Evolutionary conservation across 2,888 invertebrate species (phyloP), one percentile per base, ranked within the genome.

Genomic region (Caenorhabditis sp.): DNA sequence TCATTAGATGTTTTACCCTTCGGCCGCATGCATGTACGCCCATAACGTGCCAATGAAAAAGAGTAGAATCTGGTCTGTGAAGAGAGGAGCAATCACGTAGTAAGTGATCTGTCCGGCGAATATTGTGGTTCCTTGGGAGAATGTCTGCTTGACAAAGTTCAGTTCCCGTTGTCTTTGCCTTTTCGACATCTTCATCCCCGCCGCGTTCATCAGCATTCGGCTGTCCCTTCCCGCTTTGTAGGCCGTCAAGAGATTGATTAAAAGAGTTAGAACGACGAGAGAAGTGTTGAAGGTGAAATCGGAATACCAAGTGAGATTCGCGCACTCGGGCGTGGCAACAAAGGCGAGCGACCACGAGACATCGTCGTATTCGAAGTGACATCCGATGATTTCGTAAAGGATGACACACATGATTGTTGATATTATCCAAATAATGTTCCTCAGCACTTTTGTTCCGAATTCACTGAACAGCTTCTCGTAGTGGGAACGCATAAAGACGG

Each of bases 171-270:
- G 53, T 37, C 46, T 43, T 24, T 65, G 65, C 45, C 45, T 27
- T 35, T 55, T 65, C 13, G 65, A 65, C 65, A 65, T 65, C 17
- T 55, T 53, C 17, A 65, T 53, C 20, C 65, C 65, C 24, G 65
- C 65, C 5, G 65, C 65, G 27, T 65, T 55, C 65, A 65, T 65
- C 45, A 65, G 20, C 43, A 53, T 53, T 35, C 65, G 22, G 17
- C 65, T 65, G 24, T 65, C 55, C 37, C 43, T 32, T 35, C 65
- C 65, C 1, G 65, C 65, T 55, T 65, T 45, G 15, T 45, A 35
- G 17, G 65, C 65, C 13, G 65, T 65, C 20, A 65, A 5, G 15
- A 65, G 27, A 27, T 65, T 65, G 11, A 53, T 45, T 2, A 26
- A 2, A 24, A 65, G 35, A 26, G 65, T 65, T 26, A 53, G 32